A percentile compares a stretch with the other conserved stretches of the same genome.
Evolutionary conservation across 2,888 invertebrate genomes (phyloP).

Genomic region (Deilephila elpenor): DNA sequence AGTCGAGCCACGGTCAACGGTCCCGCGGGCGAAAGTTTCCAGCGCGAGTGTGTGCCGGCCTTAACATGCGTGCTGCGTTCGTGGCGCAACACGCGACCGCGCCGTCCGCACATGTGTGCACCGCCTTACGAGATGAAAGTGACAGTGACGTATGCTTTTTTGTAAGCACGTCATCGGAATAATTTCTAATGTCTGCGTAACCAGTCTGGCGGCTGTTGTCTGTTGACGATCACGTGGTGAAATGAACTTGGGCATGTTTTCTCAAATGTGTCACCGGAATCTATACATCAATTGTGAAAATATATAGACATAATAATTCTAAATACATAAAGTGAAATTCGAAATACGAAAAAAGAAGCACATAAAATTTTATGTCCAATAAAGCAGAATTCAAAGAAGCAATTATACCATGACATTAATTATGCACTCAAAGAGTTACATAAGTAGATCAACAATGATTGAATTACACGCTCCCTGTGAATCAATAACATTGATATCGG

Average conservation of each 20-base stretch:
- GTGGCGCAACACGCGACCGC: slow-evolving; percentile 54
- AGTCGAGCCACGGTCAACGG: slow-evolving; percentile 82
- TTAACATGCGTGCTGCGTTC: slow-evolving; percentile 60
- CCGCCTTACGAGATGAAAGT: slow-evolving; percentile 58
- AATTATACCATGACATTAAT: slow-evolving; percentile 17
- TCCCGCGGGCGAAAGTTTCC: slow-evolving; percentile 78
- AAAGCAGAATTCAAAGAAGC: background rate
- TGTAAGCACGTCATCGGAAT: slow-evolving; percentile 7
- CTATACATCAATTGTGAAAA: background rate
- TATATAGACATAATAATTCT: background rate
- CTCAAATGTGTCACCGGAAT: background rate
- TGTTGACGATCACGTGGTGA: background rate
- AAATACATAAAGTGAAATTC: background rate
- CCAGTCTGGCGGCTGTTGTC: background rate
- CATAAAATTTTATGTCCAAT: background rate
- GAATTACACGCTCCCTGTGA: slow-evolving; percentile 27
- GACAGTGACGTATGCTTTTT: slow-evolving; percentile 44
- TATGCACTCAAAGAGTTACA: slow-evolving; percentile 22
- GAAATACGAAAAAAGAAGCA: background rate
- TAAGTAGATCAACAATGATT: slow-evolving; percentile 30
- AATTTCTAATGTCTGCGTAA: slow-evolving; percentile 17
- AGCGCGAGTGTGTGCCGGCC: slow-evolving; percentile 59
- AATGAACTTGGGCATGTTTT: background rate
- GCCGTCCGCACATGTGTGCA: slow-evolving; percentile 39
- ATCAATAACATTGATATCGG: slow-evolving; percentile 33